Base-by-base conservation (phyloP, 2,888 invertebrate species). In the Coelogynopora nodosa region DNA sequence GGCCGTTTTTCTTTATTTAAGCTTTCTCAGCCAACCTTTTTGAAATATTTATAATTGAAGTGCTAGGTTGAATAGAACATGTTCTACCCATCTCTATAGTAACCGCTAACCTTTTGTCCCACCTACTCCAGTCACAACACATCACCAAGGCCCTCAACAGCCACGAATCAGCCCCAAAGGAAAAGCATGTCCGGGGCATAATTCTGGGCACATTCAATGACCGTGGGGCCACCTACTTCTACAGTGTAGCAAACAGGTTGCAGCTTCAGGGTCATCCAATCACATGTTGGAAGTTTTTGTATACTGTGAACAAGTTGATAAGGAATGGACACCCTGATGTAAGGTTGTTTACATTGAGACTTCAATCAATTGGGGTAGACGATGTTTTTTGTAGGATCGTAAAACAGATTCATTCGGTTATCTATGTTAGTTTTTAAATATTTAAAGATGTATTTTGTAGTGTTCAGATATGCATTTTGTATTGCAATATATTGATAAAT, bases 211-310 rank as follows among this genome's bases (percentile, higher is more conserved):
- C 97, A 27, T 97, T 96, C 92, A 95, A 96, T 90, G 96, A 96
- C 90, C 95, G 96, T 92, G 96, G 97, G 90, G 96, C 95, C 13
- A 94, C 94, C 90, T 95, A 96, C 27, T 99, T 98, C 93, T 99
- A 98, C 98, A 94, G 93, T 88, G 93, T 94, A 87, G 93, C 94
- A 80, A 91, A 93, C 86, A 93, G 95, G 31, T 94, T 96, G 88
- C 96, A 96, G 5, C 92, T 96, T 0, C 95, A 96, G 92, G 97
- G 97, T 90, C 96, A 97, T 93, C 94, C 96, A 88, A 97, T 99
- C 90, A 95, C 97, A 83, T 96, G 97, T 30, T 99, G 99, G 99
- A 99, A 99, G 93, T 97, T 98, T 93, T 98, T 97, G 91, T 97
- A 99, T 93, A 95, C 98, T 88, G 93, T 98, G 28, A 99, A 99